Percentiles rank a stretch among this genome's conserved stretches.
Conservation (phyloP, 2,888 invertebrate species). For the Drosophila putrida region DNA sequence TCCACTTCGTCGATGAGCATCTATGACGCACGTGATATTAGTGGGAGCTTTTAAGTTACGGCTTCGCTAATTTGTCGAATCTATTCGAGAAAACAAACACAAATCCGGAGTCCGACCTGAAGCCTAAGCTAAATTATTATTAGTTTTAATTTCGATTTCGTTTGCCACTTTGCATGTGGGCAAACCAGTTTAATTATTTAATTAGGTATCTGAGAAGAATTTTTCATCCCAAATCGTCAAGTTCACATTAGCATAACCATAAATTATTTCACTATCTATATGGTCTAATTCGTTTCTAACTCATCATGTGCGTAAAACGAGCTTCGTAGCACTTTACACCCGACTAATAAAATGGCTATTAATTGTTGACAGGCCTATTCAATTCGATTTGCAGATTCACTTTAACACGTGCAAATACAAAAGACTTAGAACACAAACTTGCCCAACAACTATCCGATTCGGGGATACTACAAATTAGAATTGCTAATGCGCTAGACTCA, state of each 20-base stretch:
- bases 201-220: conserved; percentile 60
- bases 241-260: conserved; percentile 66
- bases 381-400: conserved; percentile 3
- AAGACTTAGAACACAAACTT: conserved; percentile 65
- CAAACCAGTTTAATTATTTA: conserved; percentile 70
- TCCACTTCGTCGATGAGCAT: not conserved
- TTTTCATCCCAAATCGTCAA: conserved; percentile 53
- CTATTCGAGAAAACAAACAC: conserved; percentile 2
- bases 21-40: not conserved
- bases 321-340: conserved; percentile 21
- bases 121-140: conserved; percentile 61
- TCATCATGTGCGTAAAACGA: conserved; percentile 13
- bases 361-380: conserved; percentile 32
- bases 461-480: conserved; percentile 38
- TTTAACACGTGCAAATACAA: conserved; percentile 47
- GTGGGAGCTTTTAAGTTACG: conserved; percentile 16
- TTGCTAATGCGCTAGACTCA: conserved; percentile 51
- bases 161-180: conserved; percentile 42
- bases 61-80: conserved; percentile 13
- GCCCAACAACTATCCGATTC: conserved; percentile 33
- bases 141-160: conserved; percentile 63
- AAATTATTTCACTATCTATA: conserved; percentile 45
- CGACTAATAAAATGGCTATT: conserved; percentile 64
- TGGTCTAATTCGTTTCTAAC: conserved; percentile 2
- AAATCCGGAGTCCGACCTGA: conserved; percentile 6